A percentile compares a stretch with the other conserved stretches of the same genome.
phyloP scores from a whole-genome alignment of 2,797 vertebrate genomes.

The Rhinoraja longicauda region DNA sequence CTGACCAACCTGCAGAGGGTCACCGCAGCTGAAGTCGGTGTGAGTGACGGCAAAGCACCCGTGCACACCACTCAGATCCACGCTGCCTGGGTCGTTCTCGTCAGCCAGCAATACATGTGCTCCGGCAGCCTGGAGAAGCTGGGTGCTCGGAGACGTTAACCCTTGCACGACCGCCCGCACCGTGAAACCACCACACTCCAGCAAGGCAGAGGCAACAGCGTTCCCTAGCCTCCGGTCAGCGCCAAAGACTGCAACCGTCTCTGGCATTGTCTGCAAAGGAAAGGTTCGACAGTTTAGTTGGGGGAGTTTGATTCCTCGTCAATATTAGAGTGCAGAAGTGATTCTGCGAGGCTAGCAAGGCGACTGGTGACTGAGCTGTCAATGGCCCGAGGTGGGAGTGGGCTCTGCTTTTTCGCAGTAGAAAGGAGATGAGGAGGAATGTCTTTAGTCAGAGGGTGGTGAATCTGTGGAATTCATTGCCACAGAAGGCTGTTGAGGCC shows the following conservation, averaged over 20 bases:
- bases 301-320: not conserved
- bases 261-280: slow-evolving; percentile 20
- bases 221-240: slow-evolving; percentile 34
- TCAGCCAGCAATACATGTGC: not conserved
- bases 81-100: not conserved
- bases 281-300: not conserved
- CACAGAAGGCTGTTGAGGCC: too few species aligned
- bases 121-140: not conserved
- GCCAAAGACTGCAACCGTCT: slow-evolving; percentile 39
- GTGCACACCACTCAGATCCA: slow-evolving; percentile 23
- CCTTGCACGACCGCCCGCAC: not conserved
- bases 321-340: not conserved
- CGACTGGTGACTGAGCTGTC: not conserved
- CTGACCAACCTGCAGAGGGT: slow-evolving; percentile 39
- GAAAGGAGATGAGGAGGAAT: not conserved
- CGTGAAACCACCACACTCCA: not conserved
- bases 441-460: too few species aligned
- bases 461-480: too few species aligned
- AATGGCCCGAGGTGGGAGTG: not conserved
- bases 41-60: slow-evolving; percentile 36
- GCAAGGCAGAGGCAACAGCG: not conserved
- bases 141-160: not conserved
- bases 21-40: slow-evolving; percentile 26
- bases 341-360: too few species aligned
- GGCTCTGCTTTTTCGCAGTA: not conserved